phyloP scores from a whole-genome alignment of 2,797 vertebrate species.

The Mus spretus region DNA sequence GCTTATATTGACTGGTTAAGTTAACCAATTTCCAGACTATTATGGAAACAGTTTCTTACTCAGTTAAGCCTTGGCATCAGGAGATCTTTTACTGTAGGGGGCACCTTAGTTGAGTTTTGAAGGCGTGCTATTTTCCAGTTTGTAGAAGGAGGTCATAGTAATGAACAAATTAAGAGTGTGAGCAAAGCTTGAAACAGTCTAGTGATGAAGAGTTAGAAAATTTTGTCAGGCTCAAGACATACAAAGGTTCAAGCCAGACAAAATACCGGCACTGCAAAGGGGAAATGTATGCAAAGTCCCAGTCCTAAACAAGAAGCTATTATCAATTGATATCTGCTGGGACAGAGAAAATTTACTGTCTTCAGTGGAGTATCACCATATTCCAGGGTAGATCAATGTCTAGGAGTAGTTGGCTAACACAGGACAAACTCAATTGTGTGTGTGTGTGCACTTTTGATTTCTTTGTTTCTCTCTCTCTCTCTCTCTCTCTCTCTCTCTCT shows the following conservation, averaged over 20 bases:
- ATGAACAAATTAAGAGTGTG: not conserved
- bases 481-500: not conserved
- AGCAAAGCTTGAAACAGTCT: conserved; percentile 33
- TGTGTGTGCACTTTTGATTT: not conserved
- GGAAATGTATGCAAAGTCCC: not conserved
- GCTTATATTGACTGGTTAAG: not conserved
- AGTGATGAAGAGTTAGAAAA: conserved; percentile 22
- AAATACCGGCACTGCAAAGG: not conserved
- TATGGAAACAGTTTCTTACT: conserved; percentile 28
- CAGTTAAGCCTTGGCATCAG: not conserved
- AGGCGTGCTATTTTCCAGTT: conserved; percentile 34
- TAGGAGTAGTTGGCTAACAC: too few species aligned
- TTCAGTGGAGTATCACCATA: not conserved
- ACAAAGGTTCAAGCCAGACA: not conserved
- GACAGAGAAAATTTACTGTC: not conserved
- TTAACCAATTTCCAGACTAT: not conserved
- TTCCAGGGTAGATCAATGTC: not conserved
- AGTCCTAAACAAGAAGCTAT: not conserved
- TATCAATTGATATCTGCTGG: not conserved
- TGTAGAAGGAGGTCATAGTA: not conserved
- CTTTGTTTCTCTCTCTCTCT: too few species aligned
- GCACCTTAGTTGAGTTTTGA: conserved; percentile 20
- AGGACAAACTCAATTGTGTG: not conserved
- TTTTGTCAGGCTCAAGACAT: not conserved
- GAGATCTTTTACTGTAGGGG: conserved; percentile 12